A percentile compares a stretch with the other conserved stretches of the same genome.
phyloP scores from a whole-genome alignment of 2,113 vertebrate species.

The Thunnus thynnus region DNA sequence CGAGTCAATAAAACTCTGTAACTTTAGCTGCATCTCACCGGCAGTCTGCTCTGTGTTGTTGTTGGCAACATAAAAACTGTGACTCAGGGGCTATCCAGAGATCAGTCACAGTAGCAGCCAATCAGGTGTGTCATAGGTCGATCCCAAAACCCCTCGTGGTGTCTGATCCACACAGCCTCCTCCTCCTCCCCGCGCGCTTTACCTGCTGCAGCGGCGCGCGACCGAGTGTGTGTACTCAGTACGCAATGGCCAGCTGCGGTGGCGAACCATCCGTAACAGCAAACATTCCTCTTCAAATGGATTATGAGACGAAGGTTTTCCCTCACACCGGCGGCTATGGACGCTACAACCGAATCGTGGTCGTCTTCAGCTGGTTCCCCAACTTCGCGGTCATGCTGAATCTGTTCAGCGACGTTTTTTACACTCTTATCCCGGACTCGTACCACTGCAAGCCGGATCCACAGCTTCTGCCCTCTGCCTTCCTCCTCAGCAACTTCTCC shows the following conservation, averaged over 20 bases:
- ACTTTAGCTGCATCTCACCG: too few species aligned
- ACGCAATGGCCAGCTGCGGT: constrained; percentile 29
- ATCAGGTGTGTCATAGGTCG: constrained; percentile 22
- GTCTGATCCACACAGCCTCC: not conserved
- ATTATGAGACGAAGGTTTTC: constrained; percentile 78
- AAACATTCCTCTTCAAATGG: constrained; percentile 66
- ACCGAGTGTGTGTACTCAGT: not conserved
- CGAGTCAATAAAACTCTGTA: too few species aligned
- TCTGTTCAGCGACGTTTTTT: constrained; percentile 83
- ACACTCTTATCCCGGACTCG: constrained; percentile 77
- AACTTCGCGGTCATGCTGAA: constrained; percentile 85
- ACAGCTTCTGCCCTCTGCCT: constrained; percentile 80
- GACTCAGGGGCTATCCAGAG: not conserved
- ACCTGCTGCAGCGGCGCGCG: constrained; percentile 9
- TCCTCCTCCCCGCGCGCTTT: not conserved
- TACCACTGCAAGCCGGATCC: constrained; percentile 86
- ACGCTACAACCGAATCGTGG: constrained; percentile 80
- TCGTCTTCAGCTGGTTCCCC: constrained; percentile 85
- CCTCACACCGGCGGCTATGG: constrained; percentile 84
- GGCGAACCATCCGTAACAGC: not conserved
- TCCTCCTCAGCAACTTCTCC: constrained; percentile 79
- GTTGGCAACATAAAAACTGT: not conserved
- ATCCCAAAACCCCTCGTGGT: not conserved
- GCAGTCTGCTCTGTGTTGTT: not conserved
- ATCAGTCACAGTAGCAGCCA: not conserved